Evolutionary conservation across 2,113 vertebrate genomes (phyloP).

Genomic region (Falco punctatus): DNA sequence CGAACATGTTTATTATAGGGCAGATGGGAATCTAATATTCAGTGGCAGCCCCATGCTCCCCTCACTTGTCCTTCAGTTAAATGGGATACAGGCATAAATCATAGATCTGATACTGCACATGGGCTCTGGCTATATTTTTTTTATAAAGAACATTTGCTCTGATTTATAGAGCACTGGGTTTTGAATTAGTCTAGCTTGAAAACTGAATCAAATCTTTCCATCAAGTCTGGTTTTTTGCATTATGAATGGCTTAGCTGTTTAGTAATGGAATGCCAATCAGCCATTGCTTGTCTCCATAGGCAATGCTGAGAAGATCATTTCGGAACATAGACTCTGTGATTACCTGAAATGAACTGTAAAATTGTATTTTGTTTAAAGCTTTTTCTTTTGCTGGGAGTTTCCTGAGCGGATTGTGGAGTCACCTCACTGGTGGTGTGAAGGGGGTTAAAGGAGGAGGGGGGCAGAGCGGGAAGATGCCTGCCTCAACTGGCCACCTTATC

Average conservation of each 20-base stretch:
- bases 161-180: conserved; percentile 68
- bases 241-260: conserved; percentile 57
- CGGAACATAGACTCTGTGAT: conserved; percentile 65
- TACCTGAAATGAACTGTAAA: conserved; percentile 80
- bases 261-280: conserved; percentile 62
- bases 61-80: conserved; percentile 57
- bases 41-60: not conserved
- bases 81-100: conserved; percentile 63
- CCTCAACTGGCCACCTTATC: not conserved
- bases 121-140: conserved; percentile 56
- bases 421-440: fast-evolving
- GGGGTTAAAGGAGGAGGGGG: not conserved
- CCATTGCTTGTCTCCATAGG: conserved; percentile 45
- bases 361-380: conserved; percentile 75
- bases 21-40: not conserved
- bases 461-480: not conserved
- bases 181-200: conserved; percentile 71
- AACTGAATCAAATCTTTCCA: conserved; percentile 70
- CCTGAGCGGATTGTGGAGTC: not conserved
- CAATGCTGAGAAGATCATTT: conserved; percentile 56
- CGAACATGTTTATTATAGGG: not conserved
- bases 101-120: conserved; percentile 37
- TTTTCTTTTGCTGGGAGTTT: conserved; percentile 19
- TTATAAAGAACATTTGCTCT: conserved; percentile 72
- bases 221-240: conserved; percentile 58